Evolutionary conservation across 2,888 invertebrate species (phyloP), one percentile per base, ranked within the genome.

Genomic region (Mesochorus sp.): DNA sequence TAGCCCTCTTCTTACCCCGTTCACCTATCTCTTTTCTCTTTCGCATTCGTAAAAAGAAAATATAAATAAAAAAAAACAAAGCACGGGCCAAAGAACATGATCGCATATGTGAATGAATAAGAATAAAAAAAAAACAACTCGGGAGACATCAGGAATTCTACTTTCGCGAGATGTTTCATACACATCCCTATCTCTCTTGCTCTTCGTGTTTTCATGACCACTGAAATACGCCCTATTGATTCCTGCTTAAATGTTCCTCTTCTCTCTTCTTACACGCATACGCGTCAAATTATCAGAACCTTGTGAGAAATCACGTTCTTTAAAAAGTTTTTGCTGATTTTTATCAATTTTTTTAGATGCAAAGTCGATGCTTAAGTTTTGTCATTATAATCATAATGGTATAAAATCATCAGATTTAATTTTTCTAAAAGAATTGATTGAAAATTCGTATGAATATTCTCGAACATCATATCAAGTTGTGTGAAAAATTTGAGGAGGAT

Each of bases 41-140:
- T 59, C 71, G 72, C 21, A 72, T 67, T 49, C 53, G 62, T 24
- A 24, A 37, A 39, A 77, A 68, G 67, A 68, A 68, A 68, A 47
- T n/a, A n/a, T n/a, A 55, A 70, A 59, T 4, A 31, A 55, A 61
- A 51, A 24, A 61, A 70, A 55, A 37, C 10, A 44, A 28, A 68
- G 34, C 59, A 49, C 64, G 34, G 34, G 34, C 47, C 53, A 34
- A 57, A 49, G 37, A 47, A 67, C 62, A 73, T 26, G 62, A 73
- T 73, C 72, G 72, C 72, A 73, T 73, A 77, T 77, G 77, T 64
- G 77, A 72, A 77, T 73, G 67, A 37, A 57, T 39, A 62, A 64
- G n/a, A n/a, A n/a, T n/a, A 53, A 55, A 57, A 62, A 62, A 59
- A 49, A 53, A 44, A 47, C 49, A 28, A 42, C 67, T 14, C 34